phyloP scores from a whole-genome alignment of 1,140 invertebrate genomes.

The Ctenoplectra terminalis region DNA sequence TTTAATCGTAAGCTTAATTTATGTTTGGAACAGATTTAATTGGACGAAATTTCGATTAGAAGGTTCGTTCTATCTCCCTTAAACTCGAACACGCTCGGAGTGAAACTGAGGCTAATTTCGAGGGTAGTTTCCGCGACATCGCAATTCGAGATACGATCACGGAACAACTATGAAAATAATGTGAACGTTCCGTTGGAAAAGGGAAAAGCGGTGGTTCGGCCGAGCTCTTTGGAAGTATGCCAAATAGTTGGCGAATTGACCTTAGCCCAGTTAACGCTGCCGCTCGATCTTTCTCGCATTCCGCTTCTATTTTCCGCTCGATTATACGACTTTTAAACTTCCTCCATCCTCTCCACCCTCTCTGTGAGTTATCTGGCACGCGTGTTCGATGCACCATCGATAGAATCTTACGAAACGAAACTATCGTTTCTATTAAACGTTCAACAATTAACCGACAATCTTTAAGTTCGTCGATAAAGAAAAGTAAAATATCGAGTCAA shows the following conservation, averaged over 20 bases:
- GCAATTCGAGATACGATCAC: slow-evolving; percentile 7
- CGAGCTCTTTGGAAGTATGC: slow-evolving; percentile 61
- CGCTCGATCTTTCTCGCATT: slow-evolving; percentile 56
- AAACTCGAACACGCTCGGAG: neutral
- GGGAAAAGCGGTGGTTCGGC: slow-evolving; percentile 24
- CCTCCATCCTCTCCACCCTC: neutral
- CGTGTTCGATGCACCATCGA: neutral
- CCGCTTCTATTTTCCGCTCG: slow-evolving; percentile 42
- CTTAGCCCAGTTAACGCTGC: slow-evolving; percentile 68
- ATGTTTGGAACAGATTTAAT: no score
- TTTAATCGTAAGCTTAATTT: no score
- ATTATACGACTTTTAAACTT: slow-evolving; percentile 47
- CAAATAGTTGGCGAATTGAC: slow-evolving; percentile 71
- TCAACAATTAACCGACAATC: no score
- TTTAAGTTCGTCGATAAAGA: no score
- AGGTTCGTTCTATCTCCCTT: neutral
- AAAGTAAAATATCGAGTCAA: no score
- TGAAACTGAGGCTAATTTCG: neutral
- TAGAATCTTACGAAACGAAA: neutral
- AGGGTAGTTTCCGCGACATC: neutral
- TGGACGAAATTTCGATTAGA: no score
- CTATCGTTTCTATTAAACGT: no score
- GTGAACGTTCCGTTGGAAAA: slow-evolving; percentile 22
- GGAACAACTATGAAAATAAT: slow-evolving; percentile 35
- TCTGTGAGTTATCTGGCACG: no score